Evolutionary conservation across 2,113 vertebrate genomes (phyloP), one percentile per base, ranked within the genome.

Genomic region (Phrynocephalus versicolor): DNA sequence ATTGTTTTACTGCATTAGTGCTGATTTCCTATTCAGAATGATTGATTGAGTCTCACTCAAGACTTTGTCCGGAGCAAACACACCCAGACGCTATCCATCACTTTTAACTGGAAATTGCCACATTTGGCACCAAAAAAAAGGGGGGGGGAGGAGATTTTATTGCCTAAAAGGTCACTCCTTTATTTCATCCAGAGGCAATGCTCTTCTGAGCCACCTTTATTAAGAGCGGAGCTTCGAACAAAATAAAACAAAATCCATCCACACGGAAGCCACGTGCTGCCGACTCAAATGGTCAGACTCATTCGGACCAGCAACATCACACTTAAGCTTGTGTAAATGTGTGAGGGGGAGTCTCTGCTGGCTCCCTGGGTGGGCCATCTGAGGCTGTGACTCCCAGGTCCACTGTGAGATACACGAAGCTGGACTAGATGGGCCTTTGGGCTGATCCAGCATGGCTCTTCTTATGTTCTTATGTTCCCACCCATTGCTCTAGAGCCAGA

Each of bases 1-100:
- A 93, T 92, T 92, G 88, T 92, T 94, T 90, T 87, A 93, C 91
- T 93, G 91, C 93, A 95, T 95, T 94, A 94, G 92, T 92, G 80
- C 91, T 93, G 90, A 94, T 95, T 95, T 95, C 93, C 94, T 93
- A 84, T 21, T 93, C 89, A 83, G 2, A 70, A 80, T 95, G 94
- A 94, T 94, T 91, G 94, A 95, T 94, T 87, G 91, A 93, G 88
- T 87, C 87, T 84, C 91, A 86, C 73, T 85, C 88, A 91, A 92
- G 79, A 79, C 85, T 92, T 86, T 89, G 91, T 87, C 93, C 91
- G 79, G 72, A 88, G 89, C 89, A 93, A 95, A 93, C 88, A 85
- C 86, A 90, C 83, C 87, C 90, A 93, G 93, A 91, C 85, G 55
- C 76, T 64, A 94, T 94, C 93, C 86, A 94, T 95, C 93, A 93